Evolutionary conservation across 2,888 invertebrate species (phyloP), one percentile per base, ranked within the genome.

Genomic region (Alcis repandata): DNA sequence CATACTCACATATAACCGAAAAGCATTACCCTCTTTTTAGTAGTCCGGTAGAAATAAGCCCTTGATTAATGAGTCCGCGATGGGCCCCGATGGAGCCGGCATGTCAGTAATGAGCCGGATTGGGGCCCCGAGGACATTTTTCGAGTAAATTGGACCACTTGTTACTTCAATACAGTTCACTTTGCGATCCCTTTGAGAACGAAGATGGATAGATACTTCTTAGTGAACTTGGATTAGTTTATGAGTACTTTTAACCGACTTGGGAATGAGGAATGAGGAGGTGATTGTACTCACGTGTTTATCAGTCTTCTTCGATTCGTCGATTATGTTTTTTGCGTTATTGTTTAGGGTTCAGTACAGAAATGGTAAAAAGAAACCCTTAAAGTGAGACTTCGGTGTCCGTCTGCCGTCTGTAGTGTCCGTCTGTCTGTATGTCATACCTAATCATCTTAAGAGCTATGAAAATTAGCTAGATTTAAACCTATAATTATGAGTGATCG

Each of bases 71-170:
- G 63, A 19, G 59, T 53, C 59, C 48, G 36, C 51, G 32, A 58
- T 56, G 32, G 43, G 53, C n/a, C 61, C 43, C 48, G 9, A 43
- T 51, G 63, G 67, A 58, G 40, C 40, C 22, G 53, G 49, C 48
- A 70, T 56, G 70, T 67, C 67, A 64, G 48, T 59, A 63, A 57
- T 49, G 27, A 59, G 48, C 46, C 48, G 38, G 65, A 68, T 67
- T 62, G 54, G 64, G 43, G 52, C 15, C 52, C 41, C 33, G 61
- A 63, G 45, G 63, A 66, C 67, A 70, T 70, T 72, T 72, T 69
- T 70, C 59, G 36, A 46, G 63, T 64, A 69, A 69, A 72, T 72
- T 72, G 68, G 60, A 48, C 67, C 54, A 72, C 70, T 72, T 72
- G 65, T 72, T 72, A 72, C 70, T 59, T 45, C 36, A 19, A 46